A percentile compares a stretch with the other conserved stretches of the same genome.
Conservation (phyloP, 2,113 vertebrate genomes). For the Notiomystis cincta region DNA sequence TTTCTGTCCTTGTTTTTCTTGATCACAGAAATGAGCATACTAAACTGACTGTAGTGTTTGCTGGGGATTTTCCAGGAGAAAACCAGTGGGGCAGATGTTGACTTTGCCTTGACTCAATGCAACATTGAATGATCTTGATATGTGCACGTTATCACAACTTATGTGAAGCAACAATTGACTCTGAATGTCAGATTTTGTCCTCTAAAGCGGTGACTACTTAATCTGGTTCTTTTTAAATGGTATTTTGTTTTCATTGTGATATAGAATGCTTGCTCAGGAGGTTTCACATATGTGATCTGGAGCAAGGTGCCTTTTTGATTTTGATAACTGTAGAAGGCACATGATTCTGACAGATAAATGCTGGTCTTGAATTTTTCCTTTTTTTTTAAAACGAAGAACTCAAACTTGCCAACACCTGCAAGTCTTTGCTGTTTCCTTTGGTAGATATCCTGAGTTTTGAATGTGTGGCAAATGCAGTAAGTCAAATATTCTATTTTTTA, state of each 20-base stretch:
- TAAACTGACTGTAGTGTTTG: not conserved
- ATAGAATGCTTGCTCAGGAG: conserved; percentile 3
- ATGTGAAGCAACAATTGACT: not conserved
- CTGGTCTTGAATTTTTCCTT: not conserved
- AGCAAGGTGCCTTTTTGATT: conserved; percentile 52
- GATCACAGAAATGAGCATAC: not conserved
- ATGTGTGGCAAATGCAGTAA: conserved; percentile 29
- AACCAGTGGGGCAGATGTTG: not conserved
- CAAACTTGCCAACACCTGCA: not conserved
- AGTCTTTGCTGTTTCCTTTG: not conserved
- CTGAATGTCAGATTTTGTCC: conserved; percentile 43
- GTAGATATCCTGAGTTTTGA: not conserved
- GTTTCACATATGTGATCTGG: not conserved
- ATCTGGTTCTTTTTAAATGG: not conserved
- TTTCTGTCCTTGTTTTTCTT: not conserved
- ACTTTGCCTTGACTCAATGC: not conserved
- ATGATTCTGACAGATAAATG: conserved; percentile 11
- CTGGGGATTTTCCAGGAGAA: conserved; percentile 9
- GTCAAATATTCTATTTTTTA: not conserved
- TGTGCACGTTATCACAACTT: not conserved
- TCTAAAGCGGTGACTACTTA: not conserved
- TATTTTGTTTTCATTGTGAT: not conserved
- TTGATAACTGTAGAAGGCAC: not conserved
- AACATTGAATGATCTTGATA: not conserved
- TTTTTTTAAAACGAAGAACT: not conserved